These are phyloP conservation scores for Chunga burmeisteri DNA, from an alignment of 2,113 vertebrate genomes.

Conservation along the genomic window DNA sequence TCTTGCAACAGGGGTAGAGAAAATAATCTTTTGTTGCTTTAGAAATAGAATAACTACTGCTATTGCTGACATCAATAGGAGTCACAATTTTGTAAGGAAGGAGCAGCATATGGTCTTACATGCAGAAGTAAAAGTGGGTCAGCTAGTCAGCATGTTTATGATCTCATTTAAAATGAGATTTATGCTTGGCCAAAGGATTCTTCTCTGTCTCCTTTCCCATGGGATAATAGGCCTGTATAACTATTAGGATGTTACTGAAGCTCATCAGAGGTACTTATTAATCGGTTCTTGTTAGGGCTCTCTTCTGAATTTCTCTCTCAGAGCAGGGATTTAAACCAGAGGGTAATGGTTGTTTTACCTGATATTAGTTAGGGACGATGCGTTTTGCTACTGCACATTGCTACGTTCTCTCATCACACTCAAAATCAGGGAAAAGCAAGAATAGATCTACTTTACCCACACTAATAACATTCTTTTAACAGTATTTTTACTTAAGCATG, in stretches of 20 bases:
- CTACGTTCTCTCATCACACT: not conserved
- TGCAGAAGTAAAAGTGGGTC: not conserved
- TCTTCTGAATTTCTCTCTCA: not conserved
- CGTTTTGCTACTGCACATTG: not conserved
- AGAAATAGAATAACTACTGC: not conserved
- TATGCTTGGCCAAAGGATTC: not conserved
- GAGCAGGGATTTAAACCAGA: not conserved
- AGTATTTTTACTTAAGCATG: not conserved
- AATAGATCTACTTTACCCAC: not conserved
- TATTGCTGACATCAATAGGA: not conserved
- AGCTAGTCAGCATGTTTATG: not conserved
- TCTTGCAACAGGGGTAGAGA: not conserved
- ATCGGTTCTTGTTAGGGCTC: not conserved
- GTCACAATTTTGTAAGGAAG: not conserved
- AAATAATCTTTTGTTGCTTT: not conserved
- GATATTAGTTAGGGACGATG: not conserved
- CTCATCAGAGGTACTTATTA: not conserved
- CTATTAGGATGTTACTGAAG: not conserved
- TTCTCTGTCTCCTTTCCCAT: not conserved
- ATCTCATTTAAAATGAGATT: not conserved
- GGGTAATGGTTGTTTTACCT: not conserved
- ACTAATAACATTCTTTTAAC: not conserved
- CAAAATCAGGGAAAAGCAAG: not conserved
- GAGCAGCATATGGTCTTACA: not conserved
- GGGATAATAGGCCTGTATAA: not conserved